Evolutionary conservation across 2,888 invertebrate genomes (phyloP).

Genomic region (Lordiphosa andalusiaca): DNA sequence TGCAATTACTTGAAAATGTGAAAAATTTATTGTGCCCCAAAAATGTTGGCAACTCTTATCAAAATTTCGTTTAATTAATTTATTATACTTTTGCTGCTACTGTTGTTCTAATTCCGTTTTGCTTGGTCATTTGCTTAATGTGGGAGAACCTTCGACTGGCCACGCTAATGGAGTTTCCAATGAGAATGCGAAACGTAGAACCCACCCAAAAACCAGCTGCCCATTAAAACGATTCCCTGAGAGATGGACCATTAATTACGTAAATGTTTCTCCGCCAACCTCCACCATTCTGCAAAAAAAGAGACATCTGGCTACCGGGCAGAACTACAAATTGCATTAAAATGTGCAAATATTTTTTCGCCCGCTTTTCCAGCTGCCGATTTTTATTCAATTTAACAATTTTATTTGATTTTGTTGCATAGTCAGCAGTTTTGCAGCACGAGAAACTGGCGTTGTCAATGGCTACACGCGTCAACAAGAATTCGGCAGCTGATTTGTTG

Average conservation of each 20-base stretch:
- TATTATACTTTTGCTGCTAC: too few species aligned
- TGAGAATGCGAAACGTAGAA: conserved; percentile 42
- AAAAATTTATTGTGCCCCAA: too few species aligned
- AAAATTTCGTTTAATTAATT: too few species aligned
- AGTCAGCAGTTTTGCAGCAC: conserved; percentile 28
- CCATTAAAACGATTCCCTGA: conserved; percentile 43
- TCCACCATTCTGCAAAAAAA: neutral
- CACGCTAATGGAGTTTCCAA: conserved; percentile 46
- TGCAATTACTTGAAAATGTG: too few species aligned
- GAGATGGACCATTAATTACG: conserved; percentile 61
- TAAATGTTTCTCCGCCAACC: conserved; percentile 19
- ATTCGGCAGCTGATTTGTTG: conserved; percentile 73
- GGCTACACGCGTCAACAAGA: conserved; percentile 74
- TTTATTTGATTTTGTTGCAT: conserved; percentile 62
- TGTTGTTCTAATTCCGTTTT: conserved; percentile 4
- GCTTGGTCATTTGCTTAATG: conserved; percentile 39
- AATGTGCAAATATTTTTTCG: conserved; percentile 64
- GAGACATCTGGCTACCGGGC: conserved; percentile 3
- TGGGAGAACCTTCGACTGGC: conserved; percentile 32
- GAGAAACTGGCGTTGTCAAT: conserved; percentile 51
- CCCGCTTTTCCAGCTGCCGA: conserved; percentile 59
- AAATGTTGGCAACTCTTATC: too few species aligned
- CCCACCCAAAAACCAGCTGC: conserved; percentile 46
- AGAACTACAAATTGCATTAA: conserved; percentile 60
- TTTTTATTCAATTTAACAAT: conserved; percentile 75